Evolutionary conservation across 2,888 invertebrate genomes (phyloP).

Genomic region (Nudaria mundana): DNA sequence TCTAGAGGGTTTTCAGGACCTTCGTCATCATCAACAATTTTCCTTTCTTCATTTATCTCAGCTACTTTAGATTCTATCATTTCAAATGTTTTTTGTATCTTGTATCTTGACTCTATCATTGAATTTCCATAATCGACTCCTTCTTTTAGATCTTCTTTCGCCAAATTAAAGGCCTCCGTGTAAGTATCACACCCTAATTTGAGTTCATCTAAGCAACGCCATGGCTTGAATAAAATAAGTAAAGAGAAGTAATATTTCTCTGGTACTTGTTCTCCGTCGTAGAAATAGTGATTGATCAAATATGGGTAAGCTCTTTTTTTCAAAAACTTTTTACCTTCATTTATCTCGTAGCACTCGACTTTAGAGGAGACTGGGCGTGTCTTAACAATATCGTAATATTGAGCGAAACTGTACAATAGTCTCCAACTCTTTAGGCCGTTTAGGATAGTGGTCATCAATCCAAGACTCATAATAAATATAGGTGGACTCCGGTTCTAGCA

Average conservation of each 20-base stretch:
- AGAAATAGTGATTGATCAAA: neutral
- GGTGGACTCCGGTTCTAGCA: neutral
- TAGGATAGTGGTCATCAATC: slow-evolving; percentile 4
- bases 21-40: slow-evolving; percentile 19
- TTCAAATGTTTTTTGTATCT: neutral
- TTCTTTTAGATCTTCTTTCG: neutral
- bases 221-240: neutral
- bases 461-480: neutral
- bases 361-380: too few relatives aligned
- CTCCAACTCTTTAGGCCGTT: too few relatives aligned
- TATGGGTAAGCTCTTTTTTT: neutral
- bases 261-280: neutral
- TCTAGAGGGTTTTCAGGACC: slow-evolving; percentile 26
- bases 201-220: neutral
- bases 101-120: neutral
- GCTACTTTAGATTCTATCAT: slow-evolving; percentile 19
- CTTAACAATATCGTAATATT: too few relatives aligned
- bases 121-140: neutral
- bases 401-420: too few relatives aligned
- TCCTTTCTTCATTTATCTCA: slow-evolving; percentile 16
- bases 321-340: too few relatives aligned
- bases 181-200: neutral
- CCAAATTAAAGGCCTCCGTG: neutral
- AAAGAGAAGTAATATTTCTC: neutral
- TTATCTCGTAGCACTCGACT: too few relatives aligned